phyloP scores from a whole-genome alignment of 2,113 vertebrate species.

The Lampris megalopsis region DNA sequence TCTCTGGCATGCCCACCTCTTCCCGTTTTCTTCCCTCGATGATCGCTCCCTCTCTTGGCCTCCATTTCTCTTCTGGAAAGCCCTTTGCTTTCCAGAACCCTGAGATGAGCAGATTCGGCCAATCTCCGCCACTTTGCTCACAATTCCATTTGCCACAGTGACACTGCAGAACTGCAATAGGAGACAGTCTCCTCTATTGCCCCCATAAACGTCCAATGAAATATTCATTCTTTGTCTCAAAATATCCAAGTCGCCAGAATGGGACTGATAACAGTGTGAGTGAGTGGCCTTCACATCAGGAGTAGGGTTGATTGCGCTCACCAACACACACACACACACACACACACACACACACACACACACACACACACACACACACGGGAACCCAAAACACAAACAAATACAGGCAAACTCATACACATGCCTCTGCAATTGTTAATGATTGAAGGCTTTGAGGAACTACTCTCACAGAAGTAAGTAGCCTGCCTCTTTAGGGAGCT shows the following conservation, averaged over 20 bases:
- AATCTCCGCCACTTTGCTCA: slow-evolving; percentile 57
- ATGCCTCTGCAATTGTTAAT: slow-evolving; percentile 36
- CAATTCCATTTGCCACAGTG: slow-evolving; percentile 68
- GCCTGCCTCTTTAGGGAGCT: slow-evolving; percentile 54
- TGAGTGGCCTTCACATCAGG: slow-evolving; percentile 20
- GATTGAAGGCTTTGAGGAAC: slow-evolving; percentile 42
- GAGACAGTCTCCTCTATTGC: slow-evolving; percentile 64
- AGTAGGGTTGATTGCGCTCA: too few species aligned
- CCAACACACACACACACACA: slow-evolving; percentile 2
- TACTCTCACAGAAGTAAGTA: slow-evolving; percentile 7
- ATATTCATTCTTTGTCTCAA: slow-evolving; percentile 80
- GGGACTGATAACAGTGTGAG: slow-evolving; percentile 68
- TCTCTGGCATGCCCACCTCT: slow-evolving; percentile 35
- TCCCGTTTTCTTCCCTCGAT: neutral
- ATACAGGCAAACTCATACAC: slow-evolving; percentile 22
- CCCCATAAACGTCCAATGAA: slow-evolving; percentile 75
- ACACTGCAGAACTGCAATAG: slow-evolving; percentile 77
- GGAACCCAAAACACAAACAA: neutral
- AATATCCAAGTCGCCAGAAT: slow-evolving; percentile 63
- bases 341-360: slow-evolving; percentile 13
- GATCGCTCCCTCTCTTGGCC: neutral
- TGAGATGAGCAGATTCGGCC: slow-evolving; percentile 71
- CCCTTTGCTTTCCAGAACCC: slow-evolving; percentile 53
- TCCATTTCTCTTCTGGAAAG: neutral
- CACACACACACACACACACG: slow-evolving; percentile 13